Percentiles rank a stretch among this genome's conserved stretches.
Conservation (phyloP, 2,113 vertebrate species). For the Cryptomyrus ogoouensis region DNA sequence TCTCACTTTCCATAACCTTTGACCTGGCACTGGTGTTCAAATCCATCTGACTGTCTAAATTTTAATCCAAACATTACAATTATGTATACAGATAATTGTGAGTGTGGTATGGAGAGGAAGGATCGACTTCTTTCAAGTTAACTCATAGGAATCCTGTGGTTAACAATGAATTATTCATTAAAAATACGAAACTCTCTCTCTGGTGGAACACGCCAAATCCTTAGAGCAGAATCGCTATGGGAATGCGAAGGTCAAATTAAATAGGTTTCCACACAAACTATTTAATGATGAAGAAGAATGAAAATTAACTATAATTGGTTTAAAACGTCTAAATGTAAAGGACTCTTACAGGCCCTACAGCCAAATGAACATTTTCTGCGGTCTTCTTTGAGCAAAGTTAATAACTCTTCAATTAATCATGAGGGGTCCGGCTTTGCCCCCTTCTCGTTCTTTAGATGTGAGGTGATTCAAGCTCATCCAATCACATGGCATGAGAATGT, state of each 20-base stretch:
- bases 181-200: conserved; percentile 56
- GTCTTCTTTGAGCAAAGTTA: conserved; percentile 55
- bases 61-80: background rate
- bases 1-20: background rate
- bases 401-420: conserved; percentile 65
- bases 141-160: conserved; percentile 46
- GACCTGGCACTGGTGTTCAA: background rate
- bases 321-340: conserved; percentile 52
- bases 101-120: background rate
- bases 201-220: conserved; percentile 47
- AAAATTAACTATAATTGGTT: conserved; percentile 63
- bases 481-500: background rate
- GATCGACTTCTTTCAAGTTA: conserved; percentile 36
- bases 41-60: background rate
- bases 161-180: conserved; percentile 66
- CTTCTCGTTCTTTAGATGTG: conserved; percentile 39
- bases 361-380: conserved; percentile 48
- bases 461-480: background rate
- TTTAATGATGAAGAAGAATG: conserved; percentile 50
- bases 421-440: conserved; percentile 47
- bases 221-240: conserved; percentile 51
- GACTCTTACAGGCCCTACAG: conserved; percentile 49
- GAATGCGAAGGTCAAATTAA: conserved; percentile 64
- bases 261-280: conserved; percentile 49
- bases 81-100: background rate